Conservation (phyloP, 2,113 vertebrate genomes). For the Takifugu flavidus region DNA sequence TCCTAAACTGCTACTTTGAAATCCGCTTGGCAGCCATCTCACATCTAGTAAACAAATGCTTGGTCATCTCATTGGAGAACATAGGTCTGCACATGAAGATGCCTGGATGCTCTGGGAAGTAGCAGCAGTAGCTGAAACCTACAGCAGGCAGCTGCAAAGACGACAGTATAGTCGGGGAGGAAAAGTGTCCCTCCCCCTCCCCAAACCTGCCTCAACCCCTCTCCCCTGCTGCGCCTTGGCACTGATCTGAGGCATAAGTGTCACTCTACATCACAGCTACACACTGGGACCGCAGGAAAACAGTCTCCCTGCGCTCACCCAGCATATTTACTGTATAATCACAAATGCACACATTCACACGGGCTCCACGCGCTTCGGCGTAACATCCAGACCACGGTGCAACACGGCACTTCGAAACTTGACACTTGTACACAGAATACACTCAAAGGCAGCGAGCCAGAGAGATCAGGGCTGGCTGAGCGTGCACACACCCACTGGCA, state of each 20-base stretch:
- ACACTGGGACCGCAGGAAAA: conserved; percentile 46
- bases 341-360: conserved; percentile 17
- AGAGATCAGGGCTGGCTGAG: conserved; percentile 1
- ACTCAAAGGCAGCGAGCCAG: conserved; percentile 13
- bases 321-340: conserved; percentile 28
- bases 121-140: neutral
- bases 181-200: conserved; percentile 1
- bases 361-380: neutral
- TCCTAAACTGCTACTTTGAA: neutral
- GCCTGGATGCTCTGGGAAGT: neutral
- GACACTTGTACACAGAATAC: conserved; percentile 23
- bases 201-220: conserved; percentile 11
- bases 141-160: conserved; percentile 16
- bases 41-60: neutral
- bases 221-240: conserved; percentile 50
- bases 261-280: conserved; percentile 39
- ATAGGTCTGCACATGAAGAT: neutral
- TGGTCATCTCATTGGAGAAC: neutral
- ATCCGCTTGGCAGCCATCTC: conserved; percentile 4
- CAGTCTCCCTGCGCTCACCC: conserved; percentile 30
- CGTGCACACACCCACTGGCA: conserved; percentile 14
- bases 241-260: conserved; percentile 49
- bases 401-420: conserved; percentile 16
- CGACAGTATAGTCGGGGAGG: conserved; percentile 21
- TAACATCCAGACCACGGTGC: conserved; percentile 20